Evolutionary conservation across 2,113 vertebrate species (phyloP), one percentile per base, ranked within the genome.

Genomic region (Henicopernis longicauda): DNA sequence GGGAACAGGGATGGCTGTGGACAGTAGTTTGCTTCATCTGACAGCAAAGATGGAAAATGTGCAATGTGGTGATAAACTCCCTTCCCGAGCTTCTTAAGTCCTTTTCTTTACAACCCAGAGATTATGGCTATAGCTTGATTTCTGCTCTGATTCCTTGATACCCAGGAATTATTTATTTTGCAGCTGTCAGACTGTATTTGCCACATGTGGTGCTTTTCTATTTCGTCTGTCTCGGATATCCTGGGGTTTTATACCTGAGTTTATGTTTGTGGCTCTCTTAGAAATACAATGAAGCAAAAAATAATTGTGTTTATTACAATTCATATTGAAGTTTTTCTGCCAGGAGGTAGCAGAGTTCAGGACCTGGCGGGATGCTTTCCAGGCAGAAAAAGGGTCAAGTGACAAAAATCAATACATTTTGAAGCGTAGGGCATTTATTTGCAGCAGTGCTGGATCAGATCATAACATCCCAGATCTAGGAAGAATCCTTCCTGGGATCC

Each of bases 81-180:
- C 36, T 67, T 38, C 81, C 26, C 1, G 1, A 85, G 42, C 27
- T 55, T 22, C 66, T 80, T 49, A 67, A 94, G 9, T 36, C 78
- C 47, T 85, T 69, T 85, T 55, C 52, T 91, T 95, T 73, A 50
- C 87, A 59, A 25, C 18, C 40, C 52, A 18, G 66, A 52, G 78
- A 70, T 47, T 47, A 66, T 27, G 70, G 78, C 86, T 63, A 10
- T 34, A 81, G 93, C 73, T 76, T 62, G 93, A 88, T 95, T 95
- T 96, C 94, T 93, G 86, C 93, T 93, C 84, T 4, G 77, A 95
- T 96, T 95, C 89, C 89, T 82, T 91, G 91, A 88, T 38, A 91
- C 89, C 66, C 80, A 69, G 78, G 89, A 95, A 95, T 94, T 91
- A 86, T 85, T 96, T 76, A 76, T 94, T 95, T 83, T 50, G 95